Conservation (phyloP, 2,888 invertebrate genomes). For the Andrena marginata region DNA sequence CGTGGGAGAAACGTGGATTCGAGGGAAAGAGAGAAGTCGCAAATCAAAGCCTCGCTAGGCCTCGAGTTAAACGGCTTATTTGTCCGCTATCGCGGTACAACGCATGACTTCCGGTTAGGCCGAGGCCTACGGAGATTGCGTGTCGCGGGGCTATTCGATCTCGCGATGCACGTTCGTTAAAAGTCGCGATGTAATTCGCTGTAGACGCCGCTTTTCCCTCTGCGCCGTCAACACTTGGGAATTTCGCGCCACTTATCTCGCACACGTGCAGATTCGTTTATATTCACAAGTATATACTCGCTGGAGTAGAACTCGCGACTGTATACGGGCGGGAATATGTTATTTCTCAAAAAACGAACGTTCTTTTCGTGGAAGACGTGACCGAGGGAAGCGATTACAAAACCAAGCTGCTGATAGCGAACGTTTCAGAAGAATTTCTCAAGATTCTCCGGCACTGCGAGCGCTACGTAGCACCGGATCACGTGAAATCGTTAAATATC, state of each 20-base stretch:
- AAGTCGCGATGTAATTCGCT: slow-evolving; percentile 52
- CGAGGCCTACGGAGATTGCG: slow-evolving; percentile 47
- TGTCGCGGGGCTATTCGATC: slow-evolving; percentile 59
- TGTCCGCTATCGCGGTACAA: slow-evolving; percentile 62
- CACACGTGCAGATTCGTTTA: slow-evolving; percentile 35
- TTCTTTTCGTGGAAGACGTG: not conserved
- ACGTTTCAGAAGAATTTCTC: not conserved
- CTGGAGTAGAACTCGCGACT: slow-evolving; percentile 8
- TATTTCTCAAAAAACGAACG: not conserved
- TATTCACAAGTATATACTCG: slow-evolving; percentile 1
- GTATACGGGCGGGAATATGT: too few relatives aligned
- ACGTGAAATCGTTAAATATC: slow-evolving; percentile 20
- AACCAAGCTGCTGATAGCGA: not conserved
- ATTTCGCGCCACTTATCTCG: slow-evolving; percentile 42
- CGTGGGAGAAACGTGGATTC: slow-evolving; percentile 6
- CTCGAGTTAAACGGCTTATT: slow-evolving; percentile 64
- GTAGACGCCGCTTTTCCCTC: slow-evolving; percentile 29
- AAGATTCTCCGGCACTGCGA: not conserved
- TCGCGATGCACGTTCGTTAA: slow-evolving; percentile 45
- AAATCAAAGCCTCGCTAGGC: slow-evolving; percentile 34
- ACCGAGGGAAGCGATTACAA: not conserved
- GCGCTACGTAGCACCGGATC: not conserved
- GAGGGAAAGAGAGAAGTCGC: slow-evolving; percentile 10
- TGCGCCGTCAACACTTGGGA: slow-evolving; percentile 44
- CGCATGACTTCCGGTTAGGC: slow-evolving; percentile 60